Conservation (phyloP, 2,113 vertebrate species). For the Lampris incognitus region DNA sequence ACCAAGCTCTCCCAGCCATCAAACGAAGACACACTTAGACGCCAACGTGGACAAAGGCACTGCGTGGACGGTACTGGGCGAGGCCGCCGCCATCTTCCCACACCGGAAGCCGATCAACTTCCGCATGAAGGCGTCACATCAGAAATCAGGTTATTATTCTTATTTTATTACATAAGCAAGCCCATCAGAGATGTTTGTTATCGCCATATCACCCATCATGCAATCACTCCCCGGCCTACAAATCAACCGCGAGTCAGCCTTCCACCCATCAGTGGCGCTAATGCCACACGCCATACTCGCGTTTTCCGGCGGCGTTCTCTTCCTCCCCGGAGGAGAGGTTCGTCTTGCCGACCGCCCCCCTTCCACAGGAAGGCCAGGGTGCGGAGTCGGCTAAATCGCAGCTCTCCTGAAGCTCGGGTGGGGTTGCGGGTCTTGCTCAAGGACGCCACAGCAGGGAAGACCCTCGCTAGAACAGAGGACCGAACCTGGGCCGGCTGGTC, state of each 20-base stretch:
- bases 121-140: too few species aligned
- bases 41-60: too few species aligned
- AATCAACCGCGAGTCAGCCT: constrained; percentile 24
- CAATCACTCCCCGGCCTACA: constrained; percentile 38
- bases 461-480: too few species aligned
- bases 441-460: too few species aligned
- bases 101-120: too few species aligned
- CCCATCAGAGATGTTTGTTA: constrained; percentile 50
- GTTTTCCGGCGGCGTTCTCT: neutral
- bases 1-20: too few species aligned
- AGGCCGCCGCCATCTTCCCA: too few species aligned
- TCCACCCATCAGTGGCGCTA: constrained; percentile 46
- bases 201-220: constrained; percentile 45
- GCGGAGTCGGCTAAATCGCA: neutral
- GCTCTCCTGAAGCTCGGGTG: neutral
- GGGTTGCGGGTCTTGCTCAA: too few species aligned
- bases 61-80: too few species aligned
- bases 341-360: neutral
- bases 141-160: too few species aligned
- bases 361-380: neutral
- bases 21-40: too few species aligned
- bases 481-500: neutral
- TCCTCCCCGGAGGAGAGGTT: neutral
- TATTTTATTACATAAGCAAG: too few species aligned
- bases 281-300: constrained; percentile 60